Conservation (phyloP, 2,797 vertebrate genomes). For the Cetoscarus ocellatus region DNA sequence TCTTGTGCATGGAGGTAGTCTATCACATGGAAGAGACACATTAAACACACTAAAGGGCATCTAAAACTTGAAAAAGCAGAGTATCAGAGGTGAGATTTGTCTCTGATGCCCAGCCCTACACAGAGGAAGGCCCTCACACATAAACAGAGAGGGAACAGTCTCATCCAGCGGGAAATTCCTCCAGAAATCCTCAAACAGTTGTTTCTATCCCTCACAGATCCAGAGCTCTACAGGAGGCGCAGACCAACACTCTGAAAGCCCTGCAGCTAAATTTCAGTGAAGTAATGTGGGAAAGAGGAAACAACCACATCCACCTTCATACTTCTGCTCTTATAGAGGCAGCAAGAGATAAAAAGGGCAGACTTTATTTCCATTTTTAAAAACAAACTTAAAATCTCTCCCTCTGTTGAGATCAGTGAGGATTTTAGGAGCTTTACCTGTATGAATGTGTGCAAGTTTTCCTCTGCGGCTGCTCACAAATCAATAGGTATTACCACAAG, state of each 20-base stretch:
- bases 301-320: slow-evolving; percentile 36
- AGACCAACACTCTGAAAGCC: slow-evolving; percentile 23
- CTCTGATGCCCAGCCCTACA: too few relatives aligned
- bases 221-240: slow-evolving; percentile 16
- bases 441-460: slow-evolving; percentile 22
- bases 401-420: slow-evolving; percentile 59
- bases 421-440: slow-evolving; percentile 72
- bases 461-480: slow-evolving; percentile 65
- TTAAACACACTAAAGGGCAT: too few relatives aligned
- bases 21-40: too few relatives aligned
- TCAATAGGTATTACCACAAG: slow-evolving; percentile 76
- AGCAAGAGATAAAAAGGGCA: slow-evolving; percentile 39
- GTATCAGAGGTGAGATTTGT: too few relatives aligned
- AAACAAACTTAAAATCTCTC: slow-evolving; percentile 50
- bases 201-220: slow-evolving; percentile 59
- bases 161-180: slow-evolving; percentile 50
- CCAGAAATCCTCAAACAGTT: slow-evolving; percentile 59
- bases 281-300: slow-evolving; percentile 51
- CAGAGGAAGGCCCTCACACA: slow-evolving; percentile 33
- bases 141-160: slow-evolving; percentile 12
- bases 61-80: too few relatives aligned
- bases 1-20: too few relatives aligned
- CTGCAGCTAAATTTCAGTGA: slow-evolving; percentile 25
- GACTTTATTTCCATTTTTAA: slow-evolving; percentile 51
- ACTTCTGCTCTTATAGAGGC: slow-evolving; percentile 24